Percentiles rank a stretch among this genome's conserved stretches.
These are phyloP conservation scores for Habrosyne pyritoides DNA, from an alignment of 2,888 invertebrate species.

Conservation along the genomic window DNA sequence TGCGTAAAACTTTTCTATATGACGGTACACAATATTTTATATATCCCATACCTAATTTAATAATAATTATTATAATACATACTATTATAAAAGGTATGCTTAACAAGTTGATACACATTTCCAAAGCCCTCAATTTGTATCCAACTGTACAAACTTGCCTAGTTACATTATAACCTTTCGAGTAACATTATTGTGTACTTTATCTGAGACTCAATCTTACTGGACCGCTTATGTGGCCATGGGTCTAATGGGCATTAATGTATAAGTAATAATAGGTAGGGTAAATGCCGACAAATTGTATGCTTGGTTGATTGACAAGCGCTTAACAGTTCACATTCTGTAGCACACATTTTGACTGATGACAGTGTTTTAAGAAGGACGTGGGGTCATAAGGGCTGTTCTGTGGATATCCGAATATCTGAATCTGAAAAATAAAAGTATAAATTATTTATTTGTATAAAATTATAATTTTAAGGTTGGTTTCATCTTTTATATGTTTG, in stretches of 20 bases:
- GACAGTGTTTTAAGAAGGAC: background rate
- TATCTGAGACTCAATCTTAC: slow-evolving; percentile 25
- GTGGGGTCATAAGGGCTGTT: background rate
- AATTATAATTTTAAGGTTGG: too few species aligned
- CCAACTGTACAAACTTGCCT: background rate
- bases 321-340: background rate
- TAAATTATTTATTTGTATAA: too few species aligned
- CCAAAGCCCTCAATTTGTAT: background rate
- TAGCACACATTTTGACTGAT: background rate
- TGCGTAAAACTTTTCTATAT: too few species aligned
- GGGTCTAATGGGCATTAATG: slow-evolving; percentile 27
- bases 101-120: too few species aligned
- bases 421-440: too few species aligned
- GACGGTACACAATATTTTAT: too few species aligned
- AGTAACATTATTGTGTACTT: slow-evolving; percentile 20
- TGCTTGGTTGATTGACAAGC: slow-evolving; percentile 20
- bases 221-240: slow-evolving; percentile 10
- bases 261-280: slow-evolving; percentile 21
- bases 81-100: too few species aligned
- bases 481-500: too few species aligned
- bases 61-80: too few species aligned
- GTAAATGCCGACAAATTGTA: slow-evolving; percentile 30
- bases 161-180: background rate
- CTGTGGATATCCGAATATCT: background rate
- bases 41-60: too few species aligned